Conservation (phyloP, 2,113 vertebrate genomes). For the Crotalus viridis region DNA sequence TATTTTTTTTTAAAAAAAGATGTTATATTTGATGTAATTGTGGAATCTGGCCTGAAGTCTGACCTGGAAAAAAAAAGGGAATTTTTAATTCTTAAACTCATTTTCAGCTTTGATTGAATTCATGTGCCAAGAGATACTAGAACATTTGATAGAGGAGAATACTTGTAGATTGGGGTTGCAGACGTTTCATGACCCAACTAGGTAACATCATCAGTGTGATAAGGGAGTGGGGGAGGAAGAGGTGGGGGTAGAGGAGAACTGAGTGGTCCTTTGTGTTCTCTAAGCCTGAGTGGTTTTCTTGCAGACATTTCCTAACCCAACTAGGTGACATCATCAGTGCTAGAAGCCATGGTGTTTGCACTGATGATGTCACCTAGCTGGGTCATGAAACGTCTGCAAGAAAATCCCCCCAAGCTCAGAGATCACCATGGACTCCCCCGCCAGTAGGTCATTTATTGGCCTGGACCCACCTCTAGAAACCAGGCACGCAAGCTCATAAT, state of each 20-base stretch:
- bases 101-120: not conserved
- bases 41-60: not conserved
- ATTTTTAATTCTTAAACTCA: not conserved
- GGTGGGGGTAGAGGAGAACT: too few species aligned
- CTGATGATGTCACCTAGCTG: not conserved
- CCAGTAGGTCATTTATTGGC: not conserved
- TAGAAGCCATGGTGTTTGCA: not conserved
- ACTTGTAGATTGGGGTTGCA: too few species aligned
- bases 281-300: not conserved
- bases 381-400: not conserved
- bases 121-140: too few species aligned
- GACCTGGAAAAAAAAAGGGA: not conserved
- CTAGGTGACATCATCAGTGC: not conserved
- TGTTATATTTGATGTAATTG: not conserved
- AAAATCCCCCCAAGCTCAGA: not conserved
- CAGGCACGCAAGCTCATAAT: not conserved
- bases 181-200: too few species aligned
- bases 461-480: not conserved
- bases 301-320: not conserved
- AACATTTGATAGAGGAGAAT: too few species aligned
- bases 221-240: too few species aligned
- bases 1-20: too few species aligned
- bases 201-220: too few species aligned
- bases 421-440: not conserved
- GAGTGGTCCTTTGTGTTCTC: too few species aligned